phyloP scores from a whole-genome alignment of 2,113 vertebrate genomes.

The Polypterus senegalus region DNA sequence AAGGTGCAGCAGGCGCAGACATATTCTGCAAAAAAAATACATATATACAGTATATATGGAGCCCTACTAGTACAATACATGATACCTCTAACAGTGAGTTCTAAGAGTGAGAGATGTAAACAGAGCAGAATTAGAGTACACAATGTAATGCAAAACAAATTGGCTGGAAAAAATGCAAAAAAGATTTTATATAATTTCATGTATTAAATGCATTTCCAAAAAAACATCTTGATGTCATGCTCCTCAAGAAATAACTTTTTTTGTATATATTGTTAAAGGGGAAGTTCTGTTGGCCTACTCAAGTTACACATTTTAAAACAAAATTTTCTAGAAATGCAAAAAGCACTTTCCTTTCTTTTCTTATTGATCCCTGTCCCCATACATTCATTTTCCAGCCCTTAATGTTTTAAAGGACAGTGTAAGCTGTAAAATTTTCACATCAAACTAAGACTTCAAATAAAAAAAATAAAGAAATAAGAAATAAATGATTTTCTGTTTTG shows the following conservation, averaged over 20 bases:
- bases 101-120: conserved; percentile 50
- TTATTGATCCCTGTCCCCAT: conserved; percentile 6
- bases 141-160: conserved; percentile 49
- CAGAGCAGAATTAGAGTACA: conserved; percentile 73
- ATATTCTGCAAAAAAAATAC: conserved; percentile 30
- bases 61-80: conserved; percentile 21
- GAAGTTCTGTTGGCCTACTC: conserved; percentile 55
- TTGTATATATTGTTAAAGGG: conserved; percentile 40
- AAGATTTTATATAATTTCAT: conserved; percentile 41
- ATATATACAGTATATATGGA: conserved; percentile 27
- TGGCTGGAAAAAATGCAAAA: conserved; percentile 39
- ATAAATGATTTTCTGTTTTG: conserved; percentile 46
- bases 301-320: conserved; percentile 21
- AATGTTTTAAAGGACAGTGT: conserved; percentile 45
- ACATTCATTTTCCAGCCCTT: conserved; percentile 24
- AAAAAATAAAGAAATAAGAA: too few species aligned
- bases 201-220: conserved; percentile 62
- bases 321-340: conserved; percentile 34
- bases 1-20: too few species aligned
- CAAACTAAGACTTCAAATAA: conserved; percentile 35
- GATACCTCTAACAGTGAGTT: conserved; percentile 29
- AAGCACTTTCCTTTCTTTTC: conserved; percentile 30
- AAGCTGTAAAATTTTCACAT: conserved; percentile 38
- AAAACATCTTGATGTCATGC: conserved; percentile 28
- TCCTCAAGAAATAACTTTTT: conserved; percentile 41